Evolutionary conservation across 2,888 invertebrate species (phyloP), one percentile per base, ranked within the genome.

Genomic region (Barypeithes pellucidus): DNA sequence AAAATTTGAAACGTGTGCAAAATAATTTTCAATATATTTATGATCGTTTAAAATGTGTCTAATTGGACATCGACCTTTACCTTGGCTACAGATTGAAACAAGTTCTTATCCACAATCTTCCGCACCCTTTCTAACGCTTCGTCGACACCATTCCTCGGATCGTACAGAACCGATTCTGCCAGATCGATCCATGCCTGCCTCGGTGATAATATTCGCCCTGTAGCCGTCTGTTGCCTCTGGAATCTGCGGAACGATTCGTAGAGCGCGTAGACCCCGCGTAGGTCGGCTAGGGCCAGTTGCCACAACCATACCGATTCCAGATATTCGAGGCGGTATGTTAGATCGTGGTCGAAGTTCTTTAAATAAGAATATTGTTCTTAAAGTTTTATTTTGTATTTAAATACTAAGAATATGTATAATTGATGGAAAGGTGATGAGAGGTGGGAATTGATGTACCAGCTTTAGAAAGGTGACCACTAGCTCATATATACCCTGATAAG

Each of bases 161-260:
- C 93, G 79, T 89, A 86, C 60, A 94, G 84, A 16, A 94, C 88
- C 0, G 90, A 89, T 70, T 91, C 90, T 0, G 91, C 89, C 75
- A 95, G 84, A 84, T 93, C 91, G 67, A 89, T 82, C 89, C 93
- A 88, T 4, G 89, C 88, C 50, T 87, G 86, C 72, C 87, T 84
- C 3, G 87, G 86, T 9, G 86, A 84, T 4, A 85, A 83, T 47
- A 86, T 82, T 47, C 86, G 78, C 1, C 83, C 84, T 0, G 80
- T 77, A 9, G 79, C 82, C 0, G 85, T 85, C 77, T 87, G 86
- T 74, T 84, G 82, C 9, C 67, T 78, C 77, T 91, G 89, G 83
- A 91, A 91, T 77, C 90, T 87, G 69, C 91, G 85, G 82, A 92
- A 94, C 54, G 89, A 89, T 75, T 89, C 89, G 83, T 94, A 94